Conservation (phyloP, 2,113 vertebrate genomes). For the Syrmaticus mikado region DNA sequence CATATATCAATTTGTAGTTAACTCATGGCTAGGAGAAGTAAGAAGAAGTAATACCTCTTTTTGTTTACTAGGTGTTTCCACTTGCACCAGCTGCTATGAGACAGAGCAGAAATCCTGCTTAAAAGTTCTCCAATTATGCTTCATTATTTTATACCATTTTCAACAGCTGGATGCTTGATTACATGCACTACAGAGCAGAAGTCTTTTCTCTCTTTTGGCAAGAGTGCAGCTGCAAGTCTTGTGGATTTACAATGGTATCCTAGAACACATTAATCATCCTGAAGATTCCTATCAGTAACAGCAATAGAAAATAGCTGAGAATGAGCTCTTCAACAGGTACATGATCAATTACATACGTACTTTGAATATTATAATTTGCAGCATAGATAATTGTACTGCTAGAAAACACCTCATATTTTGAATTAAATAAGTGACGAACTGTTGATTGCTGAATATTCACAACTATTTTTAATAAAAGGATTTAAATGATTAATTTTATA, state of each 20-base stretch:
- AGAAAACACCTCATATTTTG: background rate
- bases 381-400: background rate
- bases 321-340: background rate
- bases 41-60: conserved; percentile 10
- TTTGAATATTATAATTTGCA: conserved; percentile 23
- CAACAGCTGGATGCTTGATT: conserved; percentile 71
- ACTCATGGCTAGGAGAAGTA: background rate
- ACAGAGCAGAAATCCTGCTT: conserved; percentile 39
- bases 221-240: conserved; percentile 62
- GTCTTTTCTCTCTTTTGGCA: conserved; percentile 44
- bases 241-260: conserved; percentile 14
- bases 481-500: background rate
- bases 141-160: conserved; percentile 64
- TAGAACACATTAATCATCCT: conserved; percentile 48
- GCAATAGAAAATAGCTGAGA: conserved; percentile 7
- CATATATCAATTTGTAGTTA: conserved; percentile 49
- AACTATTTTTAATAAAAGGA: background rate
- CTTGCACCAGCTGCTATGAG: conserved; percentile 43
- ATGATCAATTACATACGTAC: background rate
- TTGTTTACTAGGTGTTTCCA: conserved; percentile 34
- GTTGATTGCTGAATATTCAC: background rate
- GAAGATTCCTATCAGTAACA: conserved; percentile 8
- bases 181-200: conserved; percentile 46
- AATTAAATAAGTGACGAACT: background rate
- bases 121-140: conserved; percentile 55